Base-by-base conservation (phyloP, 2,888 invertebrate species). In the Xestobium rufovillosum region DNA sequence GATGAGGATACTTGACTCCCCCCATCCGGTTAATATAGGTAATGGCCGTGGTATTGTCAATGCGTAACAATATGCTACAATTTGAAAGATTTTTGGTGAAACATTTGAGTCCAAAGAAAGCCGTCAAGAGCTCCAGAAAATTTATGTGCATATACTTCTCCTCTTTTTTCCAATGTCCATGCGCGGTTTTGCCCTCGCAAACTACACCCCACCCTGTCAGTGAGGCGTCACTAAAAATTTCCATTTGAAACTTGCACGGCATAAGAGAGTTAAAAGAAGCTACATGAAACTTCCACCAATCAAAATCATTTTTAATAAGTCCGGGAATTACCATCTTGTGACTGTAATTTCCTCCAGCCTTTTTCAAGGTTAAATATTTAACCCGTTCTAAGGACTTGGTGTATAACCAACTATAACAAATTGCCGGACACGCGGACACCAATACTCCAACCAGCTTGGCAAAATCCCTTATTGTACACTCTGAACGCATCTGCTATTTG, bases 211-310 rank as follows among this genome's bases (percentile, higher is more conserved):
- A 51, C 11, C 48, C 49, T 6, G 43, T 31, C 4, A 28, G 16
- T 3, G 50, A 52, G 3, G 49, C 49, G 29, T 52, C 51, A 10
- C 48, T 37, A 34, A 39, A 52, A 26, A 48, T 47, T 41, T 48
- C 44, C 19, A 19, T 30, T 26, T 39, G 10, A n/a, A 13, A 14
- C 31, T 31, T 11, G 3, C n/a, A 27, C 17, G 35, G 11, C 46
- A 36, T 13, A 36, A 26, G 16, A 36, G 38, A 12, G 9, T 26
- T 12, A 35, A 14, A 10, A 23, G 27, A 15, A 50, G 42, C n/a
- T 38, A 19, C 6, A n/a, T 19, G 39, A 3, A 16, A 11, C 9
- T 28, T 26, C 49, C 48, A 53, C 52, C 50, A 52, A 11, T 34
- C 31, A 16, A 52, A 32, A 13, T 52, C 52, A n/a, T 31, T 15